Evolutionary conservation across 2,113 vertebrate species (phyloP).

Genomic region (Anolis carolinensis): DNA sequence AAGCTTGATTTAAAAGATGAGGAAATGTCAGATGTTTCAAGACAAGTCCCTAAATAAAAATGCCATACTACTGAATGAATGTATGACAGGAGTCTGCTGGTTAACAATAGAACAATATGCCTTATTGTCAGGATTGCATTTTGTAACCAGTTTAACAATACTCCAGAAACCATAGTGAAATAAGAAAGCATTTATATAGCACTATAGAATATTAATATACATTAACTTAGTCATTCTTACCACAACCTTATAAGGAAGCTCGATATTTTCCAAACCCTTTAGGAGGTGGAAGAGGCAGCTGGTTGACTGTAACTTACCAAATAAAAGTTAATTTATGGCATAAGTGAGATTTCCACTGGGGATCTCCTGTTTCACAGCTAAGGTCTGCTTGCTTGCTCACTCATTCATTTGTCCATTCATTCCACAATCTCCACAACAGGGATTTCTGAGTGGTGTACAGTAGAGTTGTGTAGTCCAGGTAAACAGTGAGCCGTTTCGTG

Average conservation of each 20-base stretch:
- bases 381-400: neutral
- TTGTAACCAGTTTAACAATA: neutral
- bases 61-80: neutral
- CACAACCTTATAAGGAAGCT: neutral
- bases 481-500: too few relatives aligned
- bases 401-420: neutral
- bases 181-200: neutral
- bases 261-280: neutral
- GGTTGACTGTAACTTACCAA: neutral
- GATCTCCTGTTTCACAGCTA: neutral
- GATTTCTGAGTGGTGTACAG: too few relatives aligned
- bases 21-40: neutral
- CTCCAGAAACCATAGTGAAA: neutral
- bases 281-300: neutral
- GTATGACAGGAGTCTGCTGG: neutral
- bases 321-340: neutral
- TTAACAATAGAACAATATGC: neutral
- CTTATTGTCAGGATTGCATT: neutral
- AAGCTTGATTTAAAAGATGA: neutral
- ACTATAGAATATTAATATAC: neutral
- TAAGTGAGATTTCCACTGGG: neutral
- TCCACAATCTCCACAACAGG: too few relatives aligned
- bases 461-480: too few relatives aligned
- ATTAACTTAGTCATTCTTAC: neutral
- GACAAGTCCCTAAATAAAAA: neutral